Percentiles rank a stretch among this genome's conserved stretches.
These are phyloP conservation scores for Labroides dimidiatus DNA, from an alignment of 2,797 vertebrate genomes.

Conservation along the genomic window DNA sequence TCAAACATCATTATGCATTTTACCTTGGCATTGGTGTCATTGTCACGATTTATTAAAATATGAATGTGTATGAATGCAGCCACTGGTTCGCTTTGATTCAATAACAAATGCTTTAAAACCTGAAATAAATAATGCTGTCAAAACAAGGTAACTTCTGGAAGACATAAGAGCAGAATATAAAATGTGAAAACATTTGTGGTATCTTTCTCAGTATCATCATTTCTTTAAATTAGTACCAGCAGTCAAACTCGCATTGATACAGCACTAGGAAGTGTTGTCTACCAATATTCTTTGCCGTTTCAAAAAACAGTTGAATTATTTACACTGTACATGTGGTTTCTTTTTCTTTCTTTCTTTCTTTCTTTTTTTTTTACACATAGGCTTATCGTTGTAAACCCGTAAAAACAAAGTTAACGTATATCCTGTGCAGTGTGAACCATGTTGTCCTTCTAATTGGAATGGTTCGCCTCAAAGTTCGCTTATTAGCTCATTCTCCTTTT, in stretches of 20 bases:
- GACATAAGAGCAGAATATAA: background rate
- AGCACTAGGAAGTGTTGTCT: background rate
- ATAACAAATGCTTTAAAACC: background rate
- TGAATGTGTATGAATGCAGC: constrained; percentile 55
- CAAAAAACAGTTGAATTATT: background rate
- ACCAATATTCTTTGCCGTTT: background rate
- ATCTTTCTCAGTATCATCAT: background rate
- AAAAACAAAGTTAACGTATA: too few relatives aligned
- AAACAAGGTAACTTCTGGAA: background rate
- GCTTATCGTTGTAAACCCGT: too few relatives aligned
- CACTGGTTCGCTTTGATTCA: constrained; percentile 23
- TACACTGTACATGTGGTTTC: background rate
- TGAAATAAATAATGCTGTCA: too few relatives aligned
- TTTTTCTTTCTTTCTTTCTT: background rate
- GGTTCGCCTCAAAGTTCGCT: too few relatives aligned
- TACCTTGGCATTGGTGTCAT: constrained; percentile 46
- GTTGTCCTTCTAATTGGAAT: background rate
- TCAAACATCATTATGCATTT: constrained; percentile 44
- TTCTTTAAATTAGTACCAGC: background rate
- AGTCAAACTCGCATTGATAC: background rate
- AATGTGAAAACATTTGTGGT: background rate
- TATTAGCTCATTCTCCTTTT: background rate
- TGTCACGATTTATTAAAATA: constrained; percentile 53
- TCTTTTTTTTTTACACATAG: too few relatives aligned
- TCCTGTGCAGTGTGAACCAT: too few relatives aligned